A percentile compares a stretch with the other conserved stretches of the same genome.
Evolutionary conservation across 53 echinoderm and acorn worm species (phyloP).

Genomic region (Apostichopus leukothele): DNA sequence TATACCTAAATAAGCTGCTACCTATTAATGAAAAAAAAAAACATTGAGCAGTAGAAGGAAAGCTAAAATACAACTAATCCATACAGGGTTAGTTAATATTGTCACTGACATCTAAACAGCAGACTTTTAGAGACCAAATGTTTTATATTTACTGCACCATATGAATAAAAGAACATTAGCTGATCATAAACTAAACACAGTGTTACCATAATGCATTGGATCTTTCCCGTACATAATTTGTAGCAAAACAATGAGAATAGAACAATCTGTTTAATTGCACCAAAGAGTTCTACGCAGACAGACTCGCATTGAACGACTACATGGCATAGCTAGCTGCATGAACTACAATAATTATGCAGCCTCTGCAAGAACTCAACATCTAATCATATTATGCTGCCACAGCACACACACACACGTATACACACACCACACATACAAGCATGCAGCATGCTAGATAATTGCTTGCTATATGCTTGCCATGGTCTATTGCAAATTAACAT

Average conservation of each 20-base stretch:
- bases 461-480: slow-evolving; percentile 26
- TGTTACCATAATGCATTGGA: neutral
- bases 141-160: neutral
- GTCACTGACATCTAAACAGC: no score
- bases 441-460: slow-evolving; percentile 12
- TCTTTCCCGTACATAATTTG: neutral
- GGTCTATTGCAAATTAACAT: slow-evolving; percentile 45
- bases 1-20: no score
- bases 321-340: slow-evolving; percentile 18
- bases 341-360: slow-evolving; percentile 31
- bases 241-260: neutral
- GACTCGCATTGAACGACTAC: neutral
- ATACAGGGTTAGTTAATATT: no score
- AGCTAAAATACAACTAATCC: no score
- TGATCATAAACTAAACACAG: neutral
- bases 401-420: neutral
- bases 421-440: neutral
- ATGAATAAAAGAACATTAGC: neutral
- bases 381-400: slow-evolving; percentile 32
- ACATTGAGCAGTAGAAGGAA: no score
- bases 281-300: neutral
- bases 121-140: no score
- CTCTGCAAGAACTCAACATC: slow-evolving; percentile 23
- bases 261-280: neutral
- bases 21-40: no score